Evolutionary conservation across 2,113 vertebrate species (phyloP), one percentile per base, ranked within the genome.

Genomic region (Anser cygnoides): DNA sequence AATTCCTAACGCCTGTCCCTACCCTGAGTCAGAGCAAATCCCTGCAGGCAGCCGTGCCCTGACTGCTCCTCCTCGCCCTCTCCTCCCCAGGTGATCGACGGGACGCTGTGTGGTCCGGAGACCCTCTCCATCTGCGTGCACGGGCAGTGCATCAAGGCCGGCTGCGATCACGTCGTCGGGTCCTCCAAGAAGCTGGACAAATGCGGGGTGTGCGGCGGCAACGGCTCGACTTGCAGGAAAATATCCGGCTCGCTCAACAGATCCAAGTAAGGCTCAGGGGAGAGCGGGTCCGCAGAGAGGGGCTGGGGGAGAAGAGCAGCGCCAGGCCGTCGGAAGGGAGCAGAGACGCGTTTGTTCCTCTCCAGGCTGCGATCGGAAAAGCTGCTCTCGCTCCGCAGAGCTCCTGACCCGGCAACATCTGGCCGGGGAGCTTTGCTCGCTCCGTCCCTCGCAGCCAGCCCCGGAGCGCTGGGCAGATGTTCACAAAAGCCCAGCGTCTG

Each of bases 101-200:
- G 99, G 61, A 99, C 99, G 1, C 98, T 98, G 31, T 99, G 99
- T 22, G 99, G 99, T 9, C 99, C 99, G 0, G 99, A 99, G 90
- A 99, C 98, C 49, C 99, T 99, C 33, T 99, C 99, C 17, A 97
- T 99, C 94, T 99, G 99, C 6, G 99, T 99, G 43, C 98, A 98
- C 1, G 99, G 99, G 68, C 99, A 99, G 95, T 99, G 99, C 93
- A 98, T 99, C 96, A 99, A 99, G 95, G 99, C 99, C 2, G 99
- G 99, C 90, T 99, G 99, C 50, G 99, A 99, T 66, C 99, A 99
- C 9, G 41, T 99, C 71, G 97, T 99, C 2, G 99, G 99, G 8
- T 99, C 99, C n/a, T 98, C 97, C 89, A 98, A 98, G 97, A 99
- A 98, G 95, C 97, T 99, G 96, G 99, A 99, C 96, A 99, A 99